phyloP scores from a whole-genome alignment of 2,888 invertebrate species.

The Cheilosia grossa region DNA sequence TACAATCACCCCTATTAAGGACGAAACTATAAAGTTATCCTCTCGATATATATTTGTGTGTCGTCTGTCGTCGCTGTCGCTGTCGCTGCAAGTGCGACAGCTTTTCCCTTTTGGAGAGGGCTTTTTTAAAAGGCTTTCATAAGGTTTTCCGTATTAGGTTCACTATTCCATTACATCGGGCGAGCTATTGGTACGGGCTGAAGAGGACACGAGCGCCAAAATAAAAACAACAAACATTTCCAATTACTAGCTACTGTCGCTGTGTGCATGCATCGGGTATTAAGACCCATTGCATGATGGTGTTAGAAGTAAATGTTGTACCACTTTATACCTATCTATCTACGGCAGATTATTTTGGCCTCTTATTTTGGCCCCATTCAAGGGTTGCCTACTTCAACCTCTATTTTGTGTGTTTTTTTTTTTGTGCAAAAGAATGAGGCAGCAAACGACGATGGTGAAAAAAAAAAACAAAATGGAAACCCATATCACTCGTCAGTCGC shows the following conservation, averaged over 20 bases:
- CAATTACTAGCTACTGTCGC: constrained; percentile 59
- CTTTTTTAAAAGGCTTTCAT: constrained; percentile 64
- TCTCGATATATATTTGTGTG: constrained; percentile 51
- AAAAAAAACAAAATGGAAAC: constrained; percentile 38
- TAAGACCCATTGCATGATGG: constrained; percentile 26
- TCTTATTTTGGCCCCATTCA: constrained; percentile 43
- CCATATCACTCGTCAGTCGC: constrained; percentile 68
- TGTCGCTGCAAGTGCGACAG: constrained; percentile 69
- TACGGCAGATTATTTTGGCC: constrained; percentile 16
- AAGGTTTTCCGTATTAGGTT: constrained; percentile 31
- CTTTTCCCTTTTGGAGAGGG: constrained; percentile 60
- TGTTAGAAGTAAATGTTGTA: constrained; percentile 48
- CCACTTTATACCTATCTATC: not conserved
- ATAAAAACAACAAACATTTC: constrained; percentile 27
- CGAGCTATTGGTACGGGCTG: not conserved
- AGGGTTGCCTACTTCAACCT: constrained; percentile 39
- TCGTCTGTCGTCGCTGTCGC: constrained; percentile 30
- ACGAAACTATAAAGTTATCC: constrained; percentile 68
- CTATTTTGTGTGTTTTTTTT: not conserved
- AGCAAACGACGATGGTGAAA: not conserved
- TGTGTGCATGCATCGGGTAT: constrained; percentile 16
- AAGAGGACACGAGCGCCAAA: not conserved
- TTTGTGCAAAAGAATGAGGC: constrained; percentile 3
- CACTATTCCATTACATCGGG: constrained; percentile 46
- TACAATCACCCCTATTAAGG: constrained; percentile 66